These are phyloP conservation scores for Rhinolophus ferrumequinum DNA, from an alignment of 2,113 vertebrate species.

Conservation along the genomic window DNA sequence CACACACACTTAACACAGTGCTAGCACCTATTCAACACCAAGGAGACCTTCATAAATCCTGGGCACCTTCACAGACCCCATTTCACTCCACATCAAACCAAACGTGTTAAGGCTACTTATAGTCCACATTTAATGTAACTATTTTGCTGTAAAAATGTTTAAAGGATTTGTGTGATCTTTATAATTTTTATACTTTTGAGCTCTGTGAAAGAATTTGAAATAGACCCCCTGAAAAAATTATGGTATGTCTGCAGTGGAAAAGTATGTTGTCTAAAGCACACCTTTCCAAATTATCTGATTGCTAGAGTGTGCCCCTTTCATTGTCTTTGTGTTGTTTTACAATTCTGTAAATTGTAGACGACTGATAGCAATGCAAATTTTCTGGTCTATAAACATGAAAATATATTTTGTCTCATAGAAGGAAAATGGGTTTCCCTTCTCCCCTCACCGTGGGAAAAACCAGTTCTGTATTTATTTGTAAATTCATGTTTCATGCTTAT, in stretches of 20 bases:
- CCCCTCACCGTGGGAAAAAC: not conserved
- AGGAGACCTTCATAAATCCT: not conserved
- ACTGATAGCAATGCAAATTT: slow-evolving; percentile 23
- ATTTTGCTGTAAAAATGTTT: not conserved
- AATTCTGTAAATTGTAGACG: not conserved
- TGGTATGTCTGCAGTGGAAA: not conserved
- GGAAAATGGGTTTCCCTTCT: not conserved
- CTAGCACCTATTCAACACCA: not conserved
- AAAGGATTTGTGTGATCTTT: not conserved
- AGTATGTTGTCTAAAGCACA: not conserved
- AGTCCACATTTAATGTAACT: not conserved
- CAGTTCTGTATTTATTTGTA: slow-evolving; percentile 17
- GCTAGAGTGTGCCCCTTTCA: not conserved
- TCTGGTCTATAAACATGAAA: not conserved
- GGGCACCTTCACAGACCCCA: not conserved
- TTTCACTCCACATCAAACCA: not conserved
- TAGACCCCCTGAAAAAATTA: not conserved
- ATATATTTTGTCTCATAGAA: not conserved
- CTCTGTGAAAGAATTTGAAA: not conserved
- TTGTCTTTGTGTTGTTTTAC: slow-evolving; percentile 44
- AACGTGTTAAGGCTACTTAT: not conserved
- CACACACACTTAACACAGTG: not conserved
- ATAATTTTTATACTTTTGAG: not conserved
- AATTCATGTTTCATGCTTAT: not conserved
- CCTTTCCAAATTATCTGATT: not conserved